Evolutionary conservation across 2,888 invertebrate genomes (phyloP), one percentile per base, ranked within the genome.

Genomic region (Amblyteles armatorius): DNA sequence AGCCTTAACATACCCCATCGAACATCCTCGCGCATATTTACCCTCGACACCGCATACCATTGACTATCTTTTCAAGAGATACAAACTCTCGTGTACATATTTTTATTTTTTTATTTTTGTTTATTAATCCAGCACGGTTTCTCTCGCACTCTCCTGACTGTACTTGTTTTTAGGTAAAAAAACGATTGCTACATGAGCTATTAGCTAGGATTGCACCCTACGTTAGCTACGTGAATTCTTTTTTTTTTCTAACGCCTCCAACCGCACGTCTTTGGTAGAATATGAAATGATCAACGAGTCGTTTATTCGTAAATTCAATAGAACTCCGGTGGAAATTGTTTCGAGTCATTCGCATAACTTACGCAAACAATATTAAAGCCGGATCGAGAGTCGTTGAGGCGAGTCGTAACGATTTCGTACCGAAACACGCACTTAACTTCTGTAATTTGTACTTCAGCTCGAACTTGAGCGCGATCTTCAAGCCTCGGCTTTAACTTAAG

Each of bases 111-210:
- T 73, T 29, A 48, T 55, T 44, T 26, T 67, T 73, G 33, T 80
- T 80, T 67, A 68, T 68, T 74, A 74, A 68, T 69, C 68, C 73
- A 33, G 67, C n/a, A 22, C 57, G 60, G 16, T 55, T 48, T 76
- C 40, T 29, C 69, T 40, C 69, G 60, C 50, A 26, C 22, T n/a
- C 63, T 60, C n/a, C 40, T 29, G 52, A 36, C 40, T 76, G 60
- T 50, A 52, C 50, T 71, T 50, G 60, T 13, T 69, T 9, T 82
- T 76, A 65, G 71, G 82, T 76, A 77, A 82, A 82, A 80, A 82
- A 82, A 82, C 76, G 77, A 77, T 69, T 50, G 36, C 69, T 69
- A 67, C 71, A 60, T 63, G 63, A 71, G 77, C 57, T 57, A 22
- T 26, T 26, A 60, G 69, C 80, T 74, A 68, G 40, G 67, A 40